Conservation (phyloP, 2,888 invertebrate species). For the Pinctada fucata region DNA sequence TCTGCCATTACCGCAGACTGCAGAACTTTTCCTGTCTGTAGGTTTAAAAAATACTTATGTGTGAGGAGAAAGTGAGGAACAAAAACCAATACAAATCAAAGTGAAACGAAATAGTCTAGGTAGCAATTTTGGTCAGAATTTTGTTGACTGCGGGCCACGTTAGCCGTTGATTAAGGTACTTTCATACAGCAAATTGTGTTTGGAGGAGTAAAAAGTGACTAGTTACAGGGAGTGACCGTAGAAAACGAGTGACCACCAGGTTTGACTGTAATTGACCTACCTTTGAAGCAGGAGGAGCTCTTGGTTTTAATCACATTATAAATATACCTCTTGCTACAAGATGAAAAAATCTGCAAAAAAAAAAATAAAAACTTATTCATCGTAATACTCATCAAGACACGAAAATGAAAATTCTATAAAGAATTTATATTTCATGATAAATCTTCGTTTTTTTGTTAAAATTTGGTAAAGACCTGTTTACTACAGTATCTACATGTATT, state of each 20-base stretch:
- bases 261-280: constrained; percentile 48
- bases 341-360: constrained; percentile 89
- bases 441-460: no score
- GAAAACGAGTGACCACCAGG: neutral
- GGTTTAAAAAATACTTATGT: neutral
- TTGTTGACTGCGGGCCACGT: no score
- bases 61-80: no score
- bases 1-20: constrained; percentile 93
- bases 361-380: constrained; percentile 20
- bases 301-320: constrained; percentile 94
- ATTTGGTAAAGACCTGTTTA: no score
- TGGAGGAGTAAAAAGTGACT: no score
- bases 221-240: no score
- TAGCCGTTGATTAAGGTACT: no score
- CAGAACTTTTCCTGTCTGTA: constrained; percentile 23
- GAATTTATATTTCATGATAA: no score
- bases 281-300: constrained; percentile 81
- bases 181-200: no score
- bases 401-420: no score
- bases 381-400: neutral
- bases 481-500: no score
- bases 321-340: constrained; percentile 94
- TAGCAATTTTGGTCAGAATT: no score
- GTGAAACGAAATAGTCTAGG: neutral
- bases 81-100: neutral